Evolutionary conservation across 2,113 vertebrate genomes (phyloP), one percentile per base, ranked within the genome.

Genomic region (Nansenia antarctica): DNA sequence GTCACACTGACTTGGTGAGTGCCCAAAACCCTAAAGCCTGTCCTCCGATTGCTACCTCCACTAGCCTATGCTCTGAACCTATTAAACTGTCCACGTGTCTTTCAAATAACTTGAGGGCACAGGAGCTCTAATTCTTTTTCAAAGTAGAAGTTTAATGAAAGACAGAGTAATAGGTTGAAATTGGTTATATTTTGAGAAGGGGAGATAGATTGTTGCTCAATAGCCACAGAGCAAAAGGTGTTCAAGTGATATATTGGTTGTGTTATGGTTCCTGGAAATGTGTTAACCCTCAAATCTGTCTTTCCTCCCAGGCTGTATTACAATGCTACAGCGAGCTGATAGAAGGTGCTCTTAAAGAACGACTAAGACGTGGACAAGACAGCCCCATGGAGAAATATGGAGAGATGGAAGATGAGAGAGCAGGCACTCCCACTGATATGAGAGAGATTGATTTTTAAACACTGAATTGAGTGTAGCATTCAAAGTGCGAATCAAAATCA

Each of bases 261-360:
- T 20, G 45, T 22, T 20, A 49, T 37, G n/a, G n/a, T n/a, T n/a
- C n/a, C n/a, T n/a, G n/a, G n/a, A n/a, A n/a, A n/a, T n/a, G n/a
- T n/a, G n/a, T n/a, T n/a, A n/a, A n/a, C n/a, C n/a, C n/a, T n/a
- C n/a, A n/a, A n/a, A n/a, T n/a, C n/a, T n/a, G n/a, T 32, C 22
- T 27, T 5, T 20, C 14, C 6, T 26, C 14, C 3, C 84, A 93
- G 92, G 85, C 58, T 0, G 87, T 92, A 53, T 76, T 93, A 82
- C 87, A 90, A 81, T 91, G 81, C 80, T 92, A 90, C 86, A 90
- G 88, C 31, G 91, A 92, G 14, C 88, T 91, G 90, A 88, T 92
- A 24, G 92, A 93, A 29, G 84, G 69, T 0, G 83, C 79, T 24
- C 91, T 93, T 24, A 74, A 76, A 1, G 87, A 92, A 73, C 87